Conservation (phyloP, 2,888 invertebrate genomes). For the Acleris holmiana region DNA sequence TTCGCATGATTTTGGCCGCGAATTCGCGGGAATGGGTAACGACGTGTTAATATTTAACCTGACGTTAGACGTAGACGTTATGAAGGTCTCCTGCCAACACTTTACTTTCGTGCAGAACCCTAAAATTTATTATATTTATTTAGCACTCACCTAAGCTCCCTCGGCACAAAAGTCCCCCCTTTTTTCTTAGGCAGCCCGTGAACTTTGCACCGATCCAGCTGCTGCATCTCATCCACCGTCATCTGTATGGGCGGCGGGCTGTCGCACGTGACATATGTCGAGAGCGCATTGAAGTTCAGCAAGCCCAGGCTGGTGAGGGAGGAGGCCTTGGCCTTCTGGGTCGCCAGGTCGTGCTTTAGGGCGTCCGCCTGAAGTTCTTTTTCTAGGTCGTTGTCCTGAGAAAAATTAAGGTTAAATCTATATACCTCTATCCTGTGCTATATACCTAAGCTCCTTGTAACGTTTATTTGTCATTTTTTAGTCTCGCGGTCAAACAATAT, state of each 20-base stretch:
- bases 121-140: no score
- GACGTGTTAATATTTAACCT: no score
- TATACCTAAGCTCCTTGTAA: no score
- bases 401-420: background rate
- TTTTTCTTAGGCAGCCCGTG: slow-evolving; percentile 89
- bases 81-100: no score
- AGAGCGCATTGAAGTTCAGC: slow-evolving; percentile 80
- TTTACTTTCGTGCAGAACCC: no score
- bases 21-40: no score
- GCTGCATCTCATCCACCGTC: slow-evolving; percentile 89
- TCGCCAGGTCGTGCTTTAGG: slow-evolving; percentile 58
- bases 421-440: no score
- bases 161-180: slow-evolving; percentile 88
- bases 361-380: slow-evolving; percentile 75
- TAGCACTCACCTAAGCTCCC: slow-evolving; percentile 82
- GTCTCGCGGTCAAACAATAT: no score
- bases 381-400: slow-evolving; percentile 74
- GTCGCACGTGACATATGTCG: slow-evolving; percentile 89
- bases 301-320: slow-evolving; percentile 68
- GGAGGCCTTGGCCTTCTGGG: slow-evolving; percentile 67
- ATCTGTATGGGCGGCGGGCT: slow-evolving; percentile 92
- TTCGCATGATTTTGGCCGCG: no score
- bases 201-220: slow-evolving; percentile 88
- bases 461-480: no score
- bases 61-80: no score